phyloP scores from a whole-genome alignment of 2,797 vertebrate genomes.

The Ctenosaura bakeri region DNA sequence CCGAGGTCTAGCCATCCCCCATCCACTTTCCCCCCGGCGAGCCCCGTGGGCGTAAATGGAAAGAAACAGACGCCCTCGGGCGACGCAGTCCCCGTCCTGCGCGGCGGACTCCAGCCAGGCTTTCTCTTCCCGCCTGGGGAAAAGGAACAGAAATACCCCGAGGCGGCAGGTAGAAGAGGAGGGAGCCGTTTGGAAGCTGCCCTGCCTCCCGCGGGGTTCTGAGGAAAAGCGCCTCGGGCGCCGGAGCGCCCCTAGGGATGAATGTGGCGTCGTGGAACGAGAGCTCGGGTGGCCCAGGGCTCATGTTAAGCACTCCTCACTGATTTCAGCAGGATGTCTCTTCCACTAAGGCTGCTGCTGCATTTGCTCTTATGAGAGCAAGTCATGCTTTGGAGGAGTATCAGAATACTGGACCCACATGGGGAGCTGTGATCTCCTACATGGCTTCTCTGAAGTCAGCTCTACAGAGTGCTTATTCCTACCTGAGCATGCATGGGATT shows the following conservation, averaged over 20 bases:
- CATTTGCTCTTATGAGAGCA: background rate
- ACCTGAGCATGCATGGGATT: background rate
- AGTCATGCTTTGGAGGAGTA: background rate
- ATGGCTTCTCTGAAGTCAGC: background rate
- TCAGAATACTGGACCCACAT: too few relatives aligned
- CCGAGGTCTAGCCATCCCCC: background rate
- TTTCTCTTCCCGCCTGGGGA: too few relatives aligned
- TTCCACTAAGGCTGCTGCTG: background rate
- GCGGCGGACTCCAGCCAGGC: too few relatives aligned
- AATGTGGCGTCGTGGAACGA: too few relatives aligned
- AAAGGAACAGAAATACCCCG: too few relatives aligned
- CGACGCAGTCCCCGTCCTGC: background rate
- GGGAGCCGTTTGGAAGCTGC: background rate
- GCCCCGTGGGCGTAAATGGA: too few relatives aligned
- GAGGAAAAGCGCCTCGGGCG: background rate
- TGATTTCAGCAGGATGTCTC: background rate
- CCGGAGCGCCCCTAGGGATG: too few relatives aligned
- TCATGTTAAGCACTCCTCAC: too few relatives aligned
- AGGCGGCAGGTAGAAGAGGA: too few relatives aligned
- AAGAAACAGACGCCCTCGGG: background rate
- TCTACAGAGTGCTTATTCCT: background rate
- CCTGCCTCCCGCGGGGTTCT: too few relatives aligned
- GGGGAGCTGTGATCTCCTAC: background rate
- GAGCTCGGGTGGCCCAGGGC: too few relatives aligned
- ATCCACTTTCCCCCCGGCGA: too few relatives aligned